phyloP scores from a whole-genome alignment of 2,888 invertebrate genomes.

The Conops quadrifasciatus region DNA sequence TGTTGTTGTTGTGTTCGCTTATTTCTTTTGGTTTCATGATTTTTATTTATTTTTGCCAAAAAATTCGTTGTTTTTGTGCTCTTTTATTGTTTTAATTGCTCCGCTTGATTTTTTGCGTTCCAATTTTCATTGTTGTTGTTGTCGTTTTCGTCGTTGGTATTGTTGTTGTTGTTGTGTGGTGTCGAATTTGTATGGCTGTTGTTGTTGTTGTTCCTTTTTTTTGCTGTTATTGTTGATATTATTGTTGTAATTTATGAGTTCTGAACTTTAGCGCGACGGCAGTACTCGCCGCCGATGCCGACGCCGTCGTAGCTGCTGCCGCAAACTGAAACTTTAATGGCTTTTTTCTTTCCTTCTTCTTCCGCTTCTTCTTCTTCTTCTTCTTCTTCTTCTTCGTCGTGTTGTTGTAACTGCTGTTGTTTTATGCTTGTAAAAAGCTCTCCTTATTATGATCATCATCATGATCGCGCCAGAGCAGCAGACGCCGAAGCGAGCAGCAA shows the following conservation, averaged over 20 bases:
- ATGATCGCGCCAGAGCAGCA: neutral
- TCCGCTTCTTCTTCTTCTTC: neutral
- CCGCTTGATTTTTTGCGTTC: too few species aligned
- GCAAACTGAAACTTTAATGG: neutral
- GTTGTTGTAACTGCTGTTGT: slow-evolving; percentile 13
- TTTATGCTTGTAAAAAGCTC: slow-evolving; percentile 10
- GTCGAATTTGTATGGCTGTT: neutral
- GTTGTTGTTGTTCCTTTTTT: neutral
- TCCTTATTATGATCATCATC: neutral
- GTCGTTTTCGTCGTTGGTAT: neutral
- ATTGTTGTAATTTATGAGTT: slow-evolving; percentile 24
- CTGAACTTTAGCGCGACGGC: slow-evolving; percentile 21
- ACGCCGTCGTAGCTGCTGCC: neutral
- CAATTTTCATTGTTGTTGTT: too few species aligned
- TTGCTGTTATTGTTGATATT: neutral
- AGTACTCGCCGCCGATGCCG: neutral
- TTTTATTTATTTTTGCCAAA: neutral
- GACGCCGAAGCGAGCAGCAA: neutral
- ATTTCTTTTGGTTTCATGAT: neutral
- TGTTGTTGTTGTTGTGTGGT: neutral
- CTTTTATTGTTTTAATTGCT: too few species aligned
- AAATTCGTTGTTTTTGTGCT: neutral
- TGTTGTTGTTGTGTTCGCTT: neutral
- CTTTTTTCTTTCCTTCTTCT: neutral
- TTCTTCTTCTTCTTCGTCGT: neutral